Conservation (phyloP, 2,888 invertebrate genomes). For the Zhuqinia jingwanae region DNA sequence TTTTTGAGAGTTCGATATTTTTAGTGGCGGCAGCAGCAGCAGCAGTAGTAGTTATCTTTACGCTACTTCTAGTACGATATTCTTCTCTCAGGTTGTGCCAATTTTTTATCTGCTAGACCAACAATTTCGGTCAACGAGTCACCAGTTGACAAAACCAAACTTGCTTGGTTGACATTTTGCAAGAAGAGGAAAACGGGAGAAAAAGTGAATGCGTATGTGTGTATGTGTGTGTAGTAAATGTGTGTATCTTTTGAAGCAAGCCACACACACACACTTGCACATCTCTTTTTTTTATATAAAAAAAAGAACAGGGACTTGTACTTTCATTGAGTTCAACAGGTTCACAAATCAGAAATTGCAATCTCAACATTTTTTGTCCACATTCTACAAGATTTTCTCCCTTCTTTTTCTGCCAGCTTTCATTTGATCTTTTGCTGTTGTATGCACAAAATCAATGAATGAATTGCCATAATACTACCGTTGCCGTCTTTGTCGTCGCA, state of each 20-base stretch:
- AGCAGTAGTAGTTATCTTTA: slow-evolving; percentile 6
- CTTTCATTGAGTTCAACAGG: slow-evolving; percentile 77
- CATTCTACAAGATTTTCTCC: slow-evolving; percentile 75
- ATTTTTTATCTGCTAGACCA: slow-evolving; percentile 73
- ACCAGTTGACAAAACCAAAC: slow-evolving; percentile 74
- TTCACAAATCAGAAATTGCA: slow-evolving; percentile 78
- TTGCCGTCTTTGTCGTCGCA: slow-evolving; percentile 58
- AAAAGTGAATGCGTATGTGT: slow-evolving; percentile 53
- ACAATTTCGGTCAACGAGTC: slow-evolving; percentile 74
- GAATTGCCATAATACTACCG: slow-evolving; percentile 66
- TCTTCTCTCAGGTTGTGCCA: slow-evolving; percentile 73
- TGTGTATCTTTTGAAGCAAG: slow-evolving; percentile 58
- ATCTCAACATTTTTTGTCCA: slow-evolving; percentile 77
- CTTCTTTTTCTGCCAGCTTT: slow-evolving; percentile 72
- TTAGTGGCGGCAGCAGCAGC: slow-evolving; percentile 39
- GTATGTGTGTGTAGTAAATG: too few relatives aligned
- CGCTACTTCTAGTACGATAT: neutral
- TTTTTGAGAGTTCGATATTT: slow-evolving; percentile 68
- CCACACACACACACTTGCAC: slow-evolving; percentile 44
- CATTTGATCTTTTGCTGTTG: slow-evolving; percentile 75
- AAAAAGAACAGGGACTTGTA: slow-evolving; percentile 66
- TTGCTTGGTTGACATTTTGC: slow-evolving; percentile 76
- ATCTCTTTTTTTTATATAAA: slow-evolving; percentile 51
- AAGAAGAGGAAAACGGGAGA: slow-evolving; percentile 55
- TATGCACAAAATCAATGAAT: slow-evolving; percentile 74